Evolutionary conservation across 2,888 invertebrate species (phyloP), one percentile per base, ranked within the genome.

Genomic region (Coremacera marginata): DNA sequence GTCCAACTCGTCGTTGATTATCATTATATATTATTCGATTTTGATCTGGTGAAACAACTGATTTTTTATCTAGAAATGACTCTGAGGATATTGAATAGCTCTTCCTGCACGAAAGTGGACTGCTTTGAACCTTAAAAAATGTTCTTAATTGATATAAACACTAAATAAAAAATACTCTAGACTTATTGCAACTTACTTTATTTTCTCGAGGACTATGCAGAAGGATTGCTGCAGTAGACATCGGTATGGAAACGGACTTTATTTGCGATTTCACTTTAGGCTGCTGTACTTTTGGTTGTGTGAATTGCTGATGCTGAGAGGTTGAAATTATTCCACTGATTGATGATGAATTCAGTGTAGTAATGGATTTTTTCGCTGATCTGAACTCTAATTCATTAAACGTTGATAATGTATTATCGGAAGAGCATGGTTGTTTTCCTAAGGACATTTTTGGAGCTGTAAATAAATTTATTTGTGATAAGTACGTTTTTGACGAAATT

Each of bases 1-100:
- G 98, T 16, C 96, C 96, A 79, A 94, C 95, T 75, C 97, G 92
- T 63, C 95, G 91, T 83, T 95, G 94, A 94, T 82, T 92, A 86
- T 81, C 93, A 89, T 91, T 88, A 81, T 92, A 91, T 81, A 92
- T 90, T 88, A 88, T 3, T 87, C 73, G 77, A 85, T 87, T 74
- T 84, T 81, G 49, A 85, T 85, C 44, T 44, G 94, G 94, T 55
- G 94, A 94, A 72, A 92, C 90, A 0, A 94, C 94, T 75, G 87
- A 85, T 79, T 89, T 88, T 81, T 88, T 86, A 76, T 90, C 87
- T 80, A 87, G 84, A 82, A 89, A 87, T 37, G 89, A 88, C 49
- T 89, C 89, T 4, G 90, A 89, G 14, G 89, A 89, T 31, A 88
- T 71, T 70, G 87, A 87, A 11, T 88, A 77, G 68, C 82, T 82